These are phyloP conservation scores for Odontophorus gujanensis DNA, from an alignment of 2,113 vertebrate species.

Conservation along the genomic window DNA sequence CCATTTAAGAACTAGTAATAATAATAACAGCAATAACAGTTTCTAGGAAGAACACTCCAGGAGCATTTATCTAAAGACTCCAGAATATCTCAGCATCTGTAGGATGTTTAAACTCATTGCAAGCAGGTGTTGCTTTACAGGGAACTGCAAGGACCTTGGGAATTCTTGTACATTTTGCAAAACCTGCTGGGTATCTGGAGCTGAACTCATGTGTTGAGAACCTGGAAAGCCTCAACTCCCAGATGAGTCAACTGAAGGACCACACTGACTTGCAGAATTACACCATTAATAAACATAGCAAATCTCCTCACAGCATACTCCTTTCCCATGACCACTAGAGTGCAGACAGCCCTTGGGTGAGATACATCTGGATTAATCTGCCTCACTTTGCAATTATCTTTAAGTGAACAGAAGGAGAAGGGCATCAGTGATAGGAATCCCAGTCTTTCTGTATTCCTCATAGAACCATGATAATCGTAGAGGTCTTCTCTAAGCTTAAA, in stretches of 20 bases:
- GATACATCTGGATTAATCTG: neutral
- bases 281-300: neutral
- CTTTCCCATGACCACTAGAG: neutral
- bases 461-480: too few species aligned
- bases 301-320: neutral
- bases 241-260: rapidly evolving
- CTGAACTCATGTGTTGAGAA: neutral
- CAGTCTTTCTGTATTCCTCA: neutral
- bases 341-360: neutral
- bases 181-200: neutral
- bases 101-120: neutral
- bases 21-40: neutral
- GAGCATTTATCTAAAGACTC: neutral
- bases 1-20: neutral
- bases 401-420: neutral
- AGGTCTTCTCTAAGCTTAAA: too few species aligned
- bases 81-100: neutral
- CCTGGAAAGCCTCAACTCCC: neutral
- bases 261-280: neutral
- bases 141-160: neutral
- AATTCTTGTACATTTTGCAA: neutral
- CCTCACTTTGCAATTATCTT: neutral
- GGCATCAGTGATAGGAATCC: neutral
- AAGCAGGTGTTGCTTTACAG: neutral
- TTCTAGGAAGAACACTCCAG: neutral